phyloP scores from a whole-genome alignment of 1,140 invertebrate species.

The Penaeus japonicus region DNA sequence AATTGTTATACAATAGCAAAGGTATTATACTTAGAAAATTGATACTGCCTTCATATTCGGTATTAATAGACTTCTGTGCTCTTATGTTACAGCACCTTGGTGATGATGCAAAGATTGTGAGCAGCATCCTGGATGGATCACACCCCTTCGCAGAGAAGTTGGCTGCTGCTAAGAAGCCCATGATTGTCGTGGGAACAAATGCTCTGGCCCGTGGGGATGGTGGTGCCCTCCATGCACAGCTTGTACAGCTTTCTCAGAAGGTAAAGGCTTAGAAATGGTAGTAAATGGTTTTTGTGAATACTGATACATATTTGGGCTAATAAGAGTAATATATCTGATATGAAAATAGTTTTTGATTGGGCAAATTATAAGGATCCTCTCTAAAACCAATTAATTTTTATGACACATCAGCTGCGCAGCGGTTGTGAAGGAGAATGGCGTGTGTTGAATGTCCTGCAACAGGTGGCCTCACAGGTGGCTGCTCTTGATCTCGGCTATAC shows the following conservation, averaged over 20 bases:
- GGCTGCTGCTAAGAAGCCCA: conserved; percentile 82
- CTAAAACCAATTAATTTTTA: not conserved
- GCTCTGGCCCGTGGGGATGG: conserved; percentile 83
- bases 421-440: conserved; percentile 69
- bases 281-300: too few relatives aligned
- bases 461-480: conserved; percentile 91
- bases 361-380: too few relatives aligned
- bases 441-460: conserved; percentile 90
- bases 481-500: conserved; percentile 95
- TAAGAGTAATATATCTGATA: too few relatives aligned
- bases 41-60: not conserved
- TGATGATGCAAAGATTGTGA: conserved; percentile 75
- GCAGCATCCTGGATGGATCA: conserved; percentile 76
- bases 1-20: too few relatives aligned
- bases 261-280: conserved; percentile 58
- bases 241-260: conserved; percentile 72
- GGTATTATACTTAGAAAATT: too few relatives aligned
- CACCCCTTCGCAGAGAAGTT: conserved; percentile 81
- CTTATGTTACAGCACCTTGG: conserved; percentile 78
- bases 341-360: too few relatives aligned
- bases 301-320: too few relatives aligned
- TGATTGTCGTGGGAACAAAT: conserved; percentile 90
- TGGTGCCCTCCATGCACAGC: conserved; percentile 76
- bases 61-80: not conserved
- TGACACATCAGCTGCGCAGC: conserved; percentile 52